Conservation (phyloP, 2,113 vertebrate genomes). For the Pituophis catenifer region DNA sequence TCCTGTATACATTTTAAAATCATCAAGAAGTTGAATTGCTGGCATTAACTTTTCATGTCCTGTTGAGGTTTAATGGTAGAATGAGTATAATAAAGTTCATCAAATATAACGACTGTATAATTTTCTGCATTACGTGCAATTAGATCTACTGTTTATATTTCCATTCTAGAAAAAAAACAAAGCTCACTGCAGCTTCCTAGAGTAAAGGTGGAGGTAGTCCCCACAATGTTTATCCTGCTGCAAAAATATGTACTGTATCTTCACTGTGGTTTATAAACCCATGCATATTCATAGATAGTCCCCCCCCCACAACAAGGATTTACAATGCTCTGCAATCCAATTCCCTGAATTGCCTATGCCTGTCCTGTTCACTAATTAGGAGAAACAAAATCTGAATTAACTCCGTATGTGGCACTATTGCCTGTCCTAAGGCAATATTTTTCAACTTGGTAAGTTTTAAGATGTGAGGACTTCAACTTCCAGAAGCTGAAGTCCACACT, state of each 20-base stretch:
- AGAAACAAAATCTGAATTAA: neutral
- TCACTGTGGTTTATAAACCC: constrained; percentile 5
- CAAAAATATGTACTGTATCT: neutral
- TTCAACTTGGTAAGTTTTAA: neutral
- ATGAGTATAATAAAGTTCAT: neutral
- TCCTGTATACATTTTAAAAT: neutral
- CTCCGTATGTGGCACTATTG: neutral
- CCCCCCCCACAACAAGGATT: neutral
- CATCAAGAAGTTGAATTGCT: constrained; percentile 3
- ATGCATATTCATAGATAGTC: neutral
- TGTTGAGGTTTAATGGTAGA: constrained; percentile 15
- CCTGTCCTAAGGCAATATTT: neutral
- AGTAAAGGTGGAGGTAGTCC: neutral
- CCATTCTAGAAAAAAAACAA: neutral
- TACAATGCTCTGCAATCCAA: neutral
- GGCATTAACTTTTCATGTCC: neutral
- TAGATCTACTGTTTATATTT: neutral
- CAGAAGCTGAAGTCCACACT: neutral
- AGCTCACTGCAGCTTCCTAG: neutral
- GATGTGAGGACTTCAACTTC: neutral
- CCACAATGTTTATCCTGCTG: neutral
- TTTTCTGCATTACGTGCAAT: neutral
- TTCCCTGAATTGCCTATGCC: neutral
- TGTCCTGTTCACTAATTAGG: neutral
- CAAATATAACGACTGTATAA: constrained; percentile 12